Conservation (phyloP, 1,140 invertebrate genomes). For the Drosophila navojoa region DNA sequence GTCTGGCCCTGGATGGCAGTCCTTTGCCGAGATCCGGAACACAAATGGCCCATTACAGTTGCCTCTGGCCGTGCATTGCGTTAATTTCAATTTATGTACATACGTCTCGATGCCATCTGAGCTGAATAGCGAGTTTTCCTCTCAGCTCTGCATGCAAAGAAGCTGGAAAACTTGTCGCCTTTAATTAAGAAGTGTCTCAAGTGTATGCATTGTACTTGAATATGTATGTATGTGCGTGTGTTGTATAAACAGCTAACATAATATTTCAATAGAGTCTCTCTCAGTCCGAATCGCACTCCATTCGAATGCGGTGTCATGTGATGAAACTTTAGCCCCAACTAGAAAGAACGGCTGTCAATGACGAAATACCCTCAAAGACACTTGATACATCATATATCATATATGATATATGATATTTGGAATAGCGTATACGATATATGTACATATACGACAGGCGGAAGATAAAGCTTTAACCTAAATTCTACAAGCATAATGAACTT, state of each 20-base stretch:
- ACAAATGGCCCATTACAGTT: conserved; percentile 43
- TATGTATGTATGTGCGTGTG: neutral
- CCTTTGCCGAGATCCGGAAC: conserved; percentile 21
- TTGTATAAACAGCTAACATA: too few species aligned
- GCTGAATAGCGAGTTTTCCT: conserved; percentile 2
- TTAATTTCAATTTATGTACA: conserved; percentile 43
- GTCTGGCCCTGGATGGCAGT: conserved; percentile 20
- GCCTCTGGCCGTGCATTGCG: conserved; percentile 19
- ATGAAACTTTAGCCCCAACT: too few species aligned
- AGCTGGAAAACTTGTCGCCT: conserved; percentile 23
- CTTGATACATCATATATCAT: too few species aligned
- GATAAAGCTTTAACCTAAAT: too few species aligned
- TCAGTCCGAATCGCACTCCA: neutral
- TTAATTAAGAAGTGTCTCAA: conserved; percentile 55
- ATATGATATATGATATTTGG: too few species aligned
- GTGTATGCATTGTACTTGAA: conserved; percentile 2
- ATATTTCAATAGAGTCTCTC: conserved; percentile 11
- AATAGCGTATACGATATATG: too few species aligned
- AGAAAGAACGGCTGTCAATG: too few species aligned
- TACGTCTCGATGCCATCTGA: neutral
- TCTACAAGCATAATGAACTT: too few species aligned
- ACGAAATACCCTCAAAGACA: too few species aligned
- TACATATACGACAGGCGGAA: too few species aligned
- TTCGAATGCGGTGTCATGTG: neutral
- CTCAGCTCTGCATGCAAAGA: neutral